These are phyloP conservation scores for Lacanobia oleracea DNA, from an alignment of 2,888 invertebrate genomes.

Conservation along the genomic window DNA sequence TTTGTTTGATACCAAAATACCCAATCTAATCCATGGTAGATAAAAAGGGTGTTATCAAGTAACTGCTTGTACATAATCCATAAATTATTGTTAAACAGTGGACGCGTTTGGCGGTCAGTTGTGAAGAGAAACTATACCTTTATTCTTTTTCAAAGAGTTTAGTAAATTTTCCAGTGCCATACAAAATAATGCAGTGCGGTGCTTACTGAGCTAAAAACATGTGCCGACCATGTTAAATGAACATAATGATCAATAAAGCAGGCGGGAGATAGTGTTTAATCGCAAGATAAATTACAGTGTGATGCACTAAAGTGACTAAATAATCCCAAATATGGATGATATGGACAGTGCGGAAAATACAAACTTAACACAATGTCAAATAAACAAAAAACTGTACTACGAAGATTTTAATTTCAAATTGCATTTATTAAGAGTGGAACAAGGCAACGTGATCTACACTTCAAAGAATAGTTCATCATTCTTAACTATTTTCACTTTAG, in stretches of 20 bases:
- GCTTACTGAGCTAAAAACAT: not conserved
- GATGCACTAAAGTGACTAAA: constrained; percentile 35
- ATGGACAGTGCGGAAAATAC: constrained; percentile 4
- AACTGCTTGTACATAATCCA: constrained; percentile 48
- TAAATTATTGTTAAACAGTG: constrained; percentile 49
- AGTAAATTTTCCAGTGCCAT: not conserved
- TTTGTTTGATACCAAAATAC: constrained; percentile 56
- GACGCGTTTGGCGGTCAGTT: constrained; percentile 35
- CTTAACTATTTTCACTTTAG: constrained; percentile 68
- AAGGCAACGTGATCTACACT: constrained; percentile 62
- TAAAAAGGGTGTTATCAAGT: constrained; percentile 57
- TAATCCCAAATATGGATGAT: constrained; percentile 44
- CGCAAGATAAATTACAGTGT: constrained; percentile 27
- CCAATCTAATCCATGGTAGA: constrained; percentile 65
- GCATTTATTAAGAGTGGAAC: constrained; percentile 55
- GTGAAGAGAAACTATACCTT: not conserved
- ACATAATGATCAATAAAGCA: constrained; percentile 31
- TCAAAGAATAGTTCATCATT: constrained; percentile 63
- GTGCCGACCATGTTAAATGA: not conserved
- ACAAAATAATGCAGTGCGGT: constrained; percentile 3
- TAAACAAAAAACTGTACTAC: constrained; percentile 17
- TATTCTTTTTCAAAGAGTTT: not conserved
- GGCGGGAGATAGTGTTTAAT: constrained; percentile 28
- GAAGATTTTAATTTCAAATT: constrained; percentile 2
- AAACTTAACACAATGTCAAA: constrained; percentile 35